Base-by-base conservation (phyloP, 2,888 invertebrate genomes). In the Philereme vetulata region DNA sequence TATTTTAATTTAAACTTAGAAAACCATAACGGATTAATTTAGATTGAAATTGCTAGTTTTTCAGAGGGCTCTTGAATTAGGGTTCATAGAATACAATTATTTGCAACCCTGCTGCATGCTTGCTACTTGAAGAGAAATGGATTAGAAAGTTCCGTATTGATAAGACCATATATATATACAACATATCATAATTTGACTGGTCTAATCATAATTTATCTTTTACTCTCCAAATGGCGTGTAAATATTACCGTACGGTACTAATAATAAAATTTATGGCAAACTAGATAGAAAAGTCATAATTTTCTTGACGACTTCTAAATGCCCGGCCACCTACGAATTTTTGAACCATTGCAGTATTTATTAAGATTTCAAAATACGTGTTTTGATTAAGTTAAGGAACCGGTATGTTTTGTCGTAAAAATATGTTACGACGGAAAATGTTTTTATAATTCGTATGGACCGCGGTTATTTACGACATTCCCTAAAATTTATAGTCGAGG, bases 321-420 rank as follows among this genome's bases (percentile, higher is more conserved):
- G 50, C 62, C 52, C 56, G 53, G 67, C 53, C 55, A 36, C 35
- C 35, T 36, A 36, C 35, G 5, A 36, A 7, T 65, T 59, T 68
- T 62, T 10, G 51, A 44, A 49, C 68, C 58, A 59, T 62, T 55
- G 56, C 59, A 7, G 11, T 62, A 69, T 76, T 71, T 73, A 74
- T 72, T 75, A 71, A 79, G 74, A 77, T 77, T 82, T 76, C 70
- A 75, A 71, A 75, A 79, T 77, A 66, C 62, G 69, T 80, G 75
- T 82, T 81, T 76, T 79, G 80, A 80, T 80, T 79, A 75, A 73
- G 73, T 60, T 71, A 68, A 68, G 64, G 66, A 71, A 67, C 73
- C 69, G 76, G 78, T 79, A 81, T 80, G 77, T 80, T 81, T 77
- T 77, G 74, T 86, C 87, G 81, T 89, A 84, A 89, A 87, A 83